phyloP scores from a whole-genome alignment of 2,113 vertebrate genomes.

The Centropus unirufus region DNA sequence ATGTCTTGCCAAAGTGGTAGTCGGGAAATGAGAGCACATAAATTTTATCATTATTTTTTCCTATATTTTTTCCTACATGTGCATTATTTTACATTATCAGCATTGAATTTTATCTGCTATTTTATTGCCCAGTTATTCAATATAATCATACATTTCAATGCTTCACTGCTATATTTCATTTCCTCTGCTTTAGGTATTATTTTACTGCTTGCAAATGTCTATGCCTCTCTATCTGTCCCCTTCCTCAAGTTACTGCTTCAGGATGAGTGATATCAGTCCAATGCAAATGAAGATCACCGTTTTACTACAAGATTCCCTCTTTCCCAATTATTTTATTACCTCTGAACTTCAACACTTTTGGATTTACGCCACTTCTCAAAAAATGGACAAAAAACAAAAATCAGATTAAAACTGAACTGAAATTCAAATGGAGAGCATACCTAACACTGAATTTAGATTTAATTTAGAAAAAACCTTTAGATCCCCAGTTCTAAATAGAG shows the following conservation, averaged over 20 bases:
- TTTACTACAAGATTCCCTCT: background rate
- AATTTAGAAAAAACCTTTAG: background rate
- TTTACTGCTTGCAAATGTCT: background rate
- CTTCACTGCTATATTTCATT: background rate
- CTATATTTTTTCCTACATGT: background rate
- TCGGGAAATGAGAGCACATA: background rate
- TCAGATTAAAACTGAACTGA: background rate
- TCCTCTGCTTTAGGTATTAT: background rate
- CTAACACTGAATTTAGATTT: background rate
- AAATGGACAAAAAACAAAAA: background rate
- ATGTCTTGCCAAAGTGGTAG: background rate
- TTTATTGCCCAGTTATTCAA: background rate
- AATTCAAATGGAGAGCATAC: background rate
- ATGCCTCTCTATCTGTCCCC: background rate
- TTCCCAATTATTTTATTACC: background rate
- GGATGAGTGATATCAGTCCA: background rate
- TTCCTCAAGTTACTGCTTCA: background rate
- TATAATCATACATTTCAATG: background rate
- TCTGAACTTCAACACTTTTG: background rate
- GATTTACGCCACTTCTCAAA: background rate
- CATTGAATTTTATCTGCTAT: background rate
- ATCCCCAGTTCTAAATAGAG: conserved; percentile 58
- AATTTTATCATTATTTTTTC: background rate
- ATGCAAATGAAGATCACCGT: background rate
- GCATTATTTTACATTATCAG: background rate